A percentile compares a stretch with the other conserved stretches of the same genome.
Conservation (phyloP, 53 echinoderm and acorn worm species). For the Antedon mediterranea region DNA sequence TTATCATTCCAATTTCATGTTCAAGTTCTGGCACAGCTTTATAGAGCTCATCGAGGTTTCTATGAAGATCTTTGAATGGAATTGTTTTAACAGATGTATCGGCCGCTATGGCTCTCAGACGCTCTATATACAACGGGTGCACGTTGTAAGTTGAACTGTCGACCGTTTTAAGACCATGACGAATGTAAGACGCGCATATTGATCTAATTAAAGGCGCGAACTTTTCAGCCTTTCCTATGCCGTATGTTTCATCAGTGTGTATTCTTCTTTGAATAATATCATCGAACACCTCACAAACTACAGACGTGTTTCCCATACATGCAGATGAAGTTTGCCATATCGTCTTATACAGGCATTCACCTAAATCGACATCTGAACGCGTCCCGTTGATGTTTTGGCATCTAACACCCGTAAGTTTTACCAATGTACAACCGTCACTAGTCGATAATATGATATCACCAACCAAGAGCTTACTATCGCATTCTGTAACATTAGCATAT, state of each 20-base stretch:
- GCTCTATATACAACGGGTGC: constrained; percentile 16
- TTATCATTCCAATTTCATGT: constrained; percentile 57
- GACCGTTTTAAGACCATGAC: constrained; percentile 50
- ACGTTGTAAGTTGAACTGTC: not conserved
- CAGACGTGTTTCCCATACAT: constrained; percentile 35
- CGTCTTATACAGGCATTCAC: constrained; percentile 54
- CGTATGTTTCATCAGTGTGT: constrained; percentile 29
- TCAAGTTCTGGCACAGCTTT: constrained; percentile 41
- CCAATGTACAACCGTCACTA: constrained; percentile 34
- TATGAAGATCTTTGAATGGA: constrained; percentile 42
- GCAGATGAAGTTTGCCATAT: constrained; percentile 39
- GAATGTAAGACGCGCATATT: constrained; percentile 64
- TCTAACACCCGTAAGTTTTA: constrained; percentile 38
- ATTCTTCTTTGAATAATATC: constrained; percentile 21
- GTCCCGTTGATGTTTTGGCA: constrained; percentile 33
- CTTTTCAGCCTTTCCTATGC: constrained; percentile 39
- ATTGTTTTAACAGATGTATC: constrained; percentile 22
- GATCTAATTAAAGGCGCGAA: constrained; percentile 24
- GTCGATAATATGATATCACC: constrained; percentile 41
- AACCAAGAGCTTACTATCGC: constrained; percentile 45
- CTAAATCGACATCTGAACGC: constrained; percentile 24
- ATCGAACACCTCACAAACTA: constrained; percentile 41
- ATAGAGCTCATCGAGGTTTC: constrained; percentile 29
- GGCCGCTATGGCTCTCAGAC: constrained; percentile 34
- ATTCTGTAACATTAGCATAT: constrained; percentile 46